These are phyloP conservation scores for Lamellibrachia luymesi DNA, from an alignment of 1,140 invertebrate genomes.

Conservation along the genomic window DNA sequence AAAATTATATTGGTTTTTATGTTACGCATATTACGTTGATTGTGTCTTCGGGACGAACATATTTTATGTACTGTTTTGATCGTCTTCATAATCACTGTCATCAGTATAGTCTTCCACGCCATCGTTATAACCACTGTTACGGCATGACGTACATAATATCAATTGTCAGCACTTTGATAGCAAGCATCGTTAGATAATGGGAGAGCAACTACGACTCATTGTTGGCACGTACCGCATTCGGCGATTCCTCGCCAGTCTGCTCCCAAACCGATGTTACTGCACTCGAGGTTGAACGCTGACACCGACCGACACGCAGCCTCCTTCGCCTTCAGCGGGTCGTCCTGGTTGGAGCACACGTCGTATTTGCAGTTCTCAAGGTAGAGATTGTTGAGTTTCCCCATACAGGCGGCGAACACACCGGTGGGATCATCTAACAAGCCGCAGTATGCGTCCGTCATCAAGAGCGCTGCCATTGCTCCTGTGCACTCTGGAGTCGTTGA, in stretches of 20 bases:
- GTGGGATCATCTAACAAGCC: background rate
- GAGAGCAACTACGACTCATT: background rate
- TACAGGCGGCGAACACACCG: background rate
- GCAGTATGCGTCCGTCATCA: background rate
- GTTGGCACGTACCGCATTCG: background rate
- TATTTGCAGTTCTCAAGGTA: conserved; percentile 3
- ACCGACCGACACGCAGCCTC: background rate
- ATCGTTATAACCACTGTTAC: no score
- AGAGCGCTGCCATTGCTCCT: background rate
- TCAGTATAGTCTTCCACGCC: no score
- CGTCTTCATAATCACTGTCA: no score
- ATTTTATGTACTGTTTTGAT: no score
- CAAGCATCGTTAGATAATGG: background rate
- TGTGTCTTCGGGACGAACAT: no score
- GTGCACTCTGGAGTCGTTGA: background rate
- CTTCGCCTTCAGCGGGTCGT: background rate
- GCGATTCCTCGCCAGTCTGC: background rate
- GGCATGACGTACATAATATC: no score
- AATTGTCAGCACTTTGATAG: background rate
- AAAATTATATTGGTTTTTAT: no score
- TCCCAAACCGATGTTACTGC: background rate
- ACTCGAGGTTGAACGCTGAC: background rate
- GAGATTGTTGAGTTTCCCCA: background rate
- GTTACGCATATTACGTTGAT: no score
- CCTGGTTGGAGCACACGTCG: conserved; percentile 6